Conservation (phyloP, 2,797 vertebrate species). For the Enteromius fasciolatus region DNA sequence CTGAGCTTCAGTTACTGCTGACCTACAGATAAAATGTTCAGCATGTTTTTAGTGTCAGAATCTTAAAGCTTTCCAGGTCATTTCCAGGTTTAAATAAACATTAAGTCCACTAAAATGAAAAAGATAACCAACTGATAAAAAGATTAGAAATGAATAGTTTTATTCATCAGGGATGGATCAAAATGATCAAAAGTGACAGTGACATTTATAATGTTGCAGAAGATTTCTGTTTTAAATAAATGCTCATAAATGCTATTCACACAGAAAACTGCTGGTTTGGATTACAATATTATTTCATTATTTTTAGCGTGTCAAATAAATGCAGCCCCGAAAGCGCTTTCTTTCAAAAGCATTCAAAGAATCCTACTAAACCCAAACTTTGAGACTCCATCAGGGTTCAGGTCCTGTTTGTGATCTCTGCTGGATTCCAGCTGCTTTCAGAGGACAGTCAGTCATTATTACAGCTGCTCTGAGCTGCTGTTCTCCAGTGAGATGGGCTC, state of each 20-base stretch:
- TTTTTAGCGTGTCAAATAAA: background rate
- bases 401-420: conserved; percentile 3
- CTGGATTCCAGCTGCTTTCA: background rate
- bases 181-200: too few relatives aligned
- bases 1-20: background rate
- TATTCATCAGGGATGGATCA: too few relatives aligned
- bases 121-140: background rate
- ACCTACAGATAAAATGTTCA: background rate
- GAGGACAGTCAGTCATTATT: background rate
- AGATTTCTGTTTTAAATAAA: background rate
- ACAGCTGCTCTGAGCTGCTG: conserved; percentile 11
- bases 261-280: background rate
- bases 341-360: background rate
- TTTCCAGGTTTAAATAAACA: background rate
- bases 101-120: background rate
- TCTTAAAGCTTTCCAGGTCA: background rate
- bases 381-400: background rate
- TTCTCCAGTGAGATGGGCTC: background rate
- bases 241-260: background rate
- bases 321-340: background rate
- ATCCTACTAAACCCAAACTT: background rate
- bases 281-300: background rate
- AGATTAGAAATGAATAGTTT: too few relatives aligned
- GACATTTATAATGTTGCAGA: too few relatives aligned
- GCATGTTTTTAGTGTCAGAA: background rate